A percentile compares a stretch with the other conserved stretches of the same genome.
Evolutionary conservation across 2,888 invertebrate genomes (phyloP).

Genomic region (Alviniconcha strummeri): DNA sequence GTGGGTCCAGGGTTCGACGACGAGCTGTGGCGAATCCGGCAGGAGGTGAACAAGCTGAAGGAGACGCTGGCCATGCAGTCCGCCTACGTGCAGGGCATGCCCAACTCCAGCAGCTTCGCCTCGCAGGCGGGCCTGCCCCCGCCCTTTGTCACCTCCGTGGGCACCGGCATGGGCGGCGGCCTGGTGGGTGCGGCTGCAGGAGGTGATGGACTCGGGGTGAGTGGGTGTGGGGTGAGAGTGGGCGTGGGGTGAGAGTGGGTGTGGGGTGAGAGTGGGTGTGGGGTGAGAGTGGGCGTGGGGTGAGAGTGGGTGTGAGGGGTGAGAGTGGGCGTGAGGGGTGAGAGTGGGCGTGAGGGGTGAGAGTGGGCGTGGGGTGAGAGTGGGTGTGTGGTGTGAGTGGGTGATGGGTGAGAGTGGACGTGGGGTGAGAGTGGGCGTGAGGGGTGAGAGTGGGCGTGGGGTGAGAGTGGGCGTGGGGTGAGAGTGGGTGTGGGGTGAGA

Average conservation of each 20-base stretch:
- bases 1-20: constrained; percentile 58
- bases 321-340: not conserved
- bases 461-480: too few species aligned
- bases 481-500: too few species aligned
- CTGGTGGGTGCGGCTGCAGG: constrained; percentile 31
- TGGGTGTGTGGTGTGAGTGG: too few species aligned
- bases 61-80: constrained; percentile 68
- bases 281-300: not conserved
- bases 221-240: not conserved
- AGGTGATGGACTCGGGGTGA: constrained; percentile 2
- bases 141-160: constrained; percentile 5
- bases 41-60: constrained; percentile 64
- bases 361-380: too few species aligned
- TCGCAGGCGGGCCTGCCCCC: constrained; percentile 36
- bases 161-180: constrained; percentile 27
- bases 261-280: too few species aligned
- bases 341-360: not conserved
- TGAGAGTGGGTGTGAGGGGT: not conserved
- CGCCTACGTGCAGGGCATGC: constrained; percentile 64
- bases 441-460: too few species aligned
- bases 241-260: too few species aligned
- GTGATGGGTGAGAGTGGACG: too few species aligned
- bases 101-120: constrained; percentile 32
- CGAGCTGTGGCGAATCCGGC: constrained; percentile 60
- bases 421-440: too few species aligned